Conservation (phyloP, 1,140 invertebrate genomes). For the Pomacea maculata region DNA sequence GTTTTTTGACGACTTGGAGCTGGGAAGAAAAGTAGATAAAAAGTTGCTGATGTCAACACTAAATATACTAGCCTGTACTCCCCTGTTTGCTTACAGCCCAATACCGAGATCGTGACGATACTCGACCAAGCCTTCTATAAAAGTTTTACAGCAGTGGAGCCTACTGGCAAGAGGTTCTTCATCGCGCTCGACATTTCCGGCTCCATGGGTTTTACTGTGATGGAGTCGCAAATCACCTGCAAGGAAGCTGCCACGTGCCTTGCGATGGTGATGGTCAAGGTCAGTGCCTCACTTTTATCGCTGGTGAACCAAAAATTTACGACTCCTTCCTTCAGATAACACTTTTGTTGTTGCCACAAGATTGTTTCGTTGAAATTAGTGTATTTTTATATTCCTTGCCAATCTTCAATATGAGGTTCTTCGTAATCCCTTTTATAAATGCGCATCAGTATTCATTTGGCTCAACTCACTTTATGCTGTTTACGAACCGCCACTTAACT, state of each 20-base stretch:
- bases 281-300: neutral
- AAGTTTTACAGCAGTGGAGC: slow-evolving; percentile 66
- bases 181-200: slow-evolving; percentile 72
- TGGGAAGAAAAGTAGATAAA: no score
- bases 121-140: slow-evolving; percentile 63
- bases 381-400: no score
- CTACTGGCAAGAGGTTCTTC: slow-evolving; percentile 70
- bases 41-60: no score
- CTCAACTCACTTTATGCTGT: no score
- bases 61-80: neutral
- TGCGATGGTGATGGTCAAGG: slow-evolving; percentile 42
- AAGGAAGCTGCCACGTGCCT: slow-evolving; percentile 43
- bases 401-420: no score
- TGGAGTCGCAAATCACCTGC: slow-evolving; percentile 38
- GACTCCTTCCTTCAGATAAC: neutral
- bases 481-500: no score
- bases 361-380: neutral
- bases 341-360: neutral
- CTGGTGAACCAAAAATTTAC: neutral
- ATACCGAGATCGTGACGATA: slow-evolving; percentile 44
- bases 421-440: no score
- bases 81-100: neutral
- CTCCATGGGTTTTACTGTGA: slow-evolving; percentile 57
- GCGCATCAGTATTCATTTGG: no score
- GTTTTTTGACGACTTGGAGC: no score